Percentiles rank a stretch among this genome's conserved stretches.
Evolutionary conservation across 1,140 invertebrate genomes (phyloP).

Genomic region (Papilio polytes): DNA sequence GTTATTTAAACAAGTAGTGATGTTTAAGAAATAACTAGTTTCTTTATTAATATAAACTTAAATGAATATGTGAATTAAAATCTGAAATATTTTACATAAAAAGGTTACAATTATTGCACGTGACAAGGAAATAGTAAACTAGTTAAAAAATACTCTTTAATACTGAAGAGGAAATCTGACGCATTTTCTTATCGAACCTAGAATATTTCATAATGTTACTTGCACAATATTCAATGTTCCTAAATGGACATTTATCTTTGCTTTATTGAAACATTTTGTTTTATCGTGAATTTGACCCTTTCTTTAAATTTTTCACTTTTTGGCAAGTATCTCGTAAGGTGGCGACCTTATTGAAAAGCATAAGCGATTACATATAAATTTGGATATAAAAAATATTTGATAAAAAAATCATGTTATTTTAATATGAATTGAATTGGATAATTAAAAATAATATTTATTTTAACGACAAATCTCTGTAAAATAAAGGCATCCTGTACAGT

Average conservation of each 20-base stretch:
- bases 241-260: background rate
- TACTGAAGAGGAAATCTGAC: background rate
- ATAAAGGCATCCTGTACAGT: background rate
- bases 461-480: background rate
- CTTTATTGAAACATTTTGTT: background rate
- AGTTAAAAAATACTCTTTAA: background rate
- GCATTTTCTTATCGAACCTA: background rate
- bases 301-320: slow-evolving; percentile 11
- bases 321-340: slow-evolving; percentile 2
- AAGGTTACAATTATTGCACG: background rate
- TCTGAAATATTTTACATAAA: background rate
- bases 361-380: background rate
- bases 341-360: background rate
- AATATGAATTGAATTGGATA: background rate
- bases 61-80: too few relatives aligned
- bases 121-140: background rate
- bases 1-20: too few relatives aligned
- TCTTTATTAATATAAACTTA: too few relatives aligned
- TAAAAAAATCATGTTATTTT: background rate
- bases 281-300: background rate
- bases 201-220: background rate
- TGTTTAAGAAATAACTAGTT: too few relatives aligned
- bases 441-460: background rate
- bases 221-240: background rate
- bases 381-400: background rate